Evolutionary conservation across 2,888 invertebrate genomes (phyloP).

Genomic region (Cylindroiulus punctatus): DNA sequence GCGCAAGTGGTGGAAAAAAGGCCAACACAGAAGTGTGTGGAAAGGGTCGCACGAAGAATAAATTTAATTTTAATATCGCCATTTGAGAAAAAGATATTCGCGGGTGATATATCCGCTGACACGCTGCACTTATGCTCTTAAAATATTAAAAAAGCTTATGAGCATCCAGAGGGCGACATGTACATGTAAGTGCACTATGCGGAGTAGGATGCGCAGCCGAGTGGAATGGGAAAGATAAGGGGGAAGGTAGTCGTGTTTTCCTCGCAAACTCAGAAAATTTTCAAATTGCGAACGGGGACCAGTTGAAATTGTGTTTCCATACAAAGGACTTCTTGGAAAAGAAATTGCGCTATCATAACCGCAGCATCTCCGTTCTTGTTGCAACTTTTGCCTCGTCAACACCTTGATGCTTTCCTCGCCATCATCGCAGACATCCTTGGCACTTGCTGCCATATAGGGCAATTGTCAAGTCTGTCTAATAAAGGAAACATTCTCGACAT

Average conservation of each 20-base stretch:
- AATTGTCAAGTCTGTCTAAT: background rate
- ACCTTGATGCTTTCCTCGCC: background rate
- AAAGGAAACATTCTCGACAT: background rate
- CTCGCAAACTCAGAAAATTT: background rate
- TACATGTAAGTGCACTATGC: background rate
- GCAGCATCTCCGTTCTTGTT: background rate
- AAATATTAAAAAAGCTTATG: background rate
- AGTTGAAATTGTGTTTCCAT: background rate
- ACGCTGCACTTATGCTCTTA: background rate
- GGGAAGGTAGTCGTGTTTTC: background rate
- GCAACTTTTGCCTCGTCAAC: background rate
- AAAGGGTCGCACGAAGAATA: background rate
- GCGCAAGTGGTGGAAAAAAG: background rate
- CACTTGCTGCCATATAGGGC: background rate
- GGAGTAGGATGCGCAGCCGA: background rate
- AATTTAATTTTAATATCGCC: conserved; percentile 1
- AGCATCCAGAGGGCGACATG: background rate
- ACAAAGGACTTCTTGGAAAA: background rate
- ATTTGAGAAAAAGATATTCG: conserved; percentile 1
- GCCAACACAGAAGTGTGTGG: background rate
- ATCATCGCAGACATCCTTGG: no score
- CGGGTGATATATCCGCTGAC: background rate
- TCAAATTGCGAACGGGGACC: background rate
- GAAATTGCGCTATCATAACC: background rate
- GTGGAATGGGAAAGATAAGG: background rate